Conservation (phyloP, 53 echinoderm and acorn worm species). For the Antedon mediterranea region DNA sequence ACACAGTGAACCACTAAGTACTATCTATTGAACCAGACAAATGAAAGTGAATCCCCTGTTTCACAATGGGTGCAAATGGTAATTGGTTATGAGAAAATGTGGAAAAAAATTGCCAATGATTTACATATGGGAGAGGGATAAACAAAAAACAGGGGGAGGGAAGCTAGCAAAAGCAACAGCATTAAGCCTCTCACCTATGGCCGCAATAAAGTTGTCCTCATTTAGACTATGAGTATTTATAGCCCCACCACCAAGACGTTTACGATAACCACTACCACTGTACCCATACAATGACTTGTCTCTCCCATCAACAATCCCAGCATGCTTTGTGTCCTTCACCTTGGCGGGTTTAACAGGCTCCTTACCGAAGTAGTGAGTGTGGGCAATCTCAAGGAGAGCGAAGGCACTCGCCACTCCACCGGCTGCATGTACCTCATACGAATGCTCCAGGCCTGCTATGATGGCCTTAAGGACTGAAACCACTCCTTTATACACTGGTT, state of each 20-base stretch:
- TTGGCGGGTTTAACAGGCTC: constrained; percentile 39
- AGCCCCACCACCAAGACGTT: constrained; percentile 40
- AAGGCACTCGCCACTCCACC: constrained; percentile 95
- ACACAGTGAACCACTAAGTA: too few relatives aligned
- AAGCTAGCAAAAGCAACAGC: constrained; percentile 3
- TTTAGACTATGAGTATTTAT: constrained; percentile 59
- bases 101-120: not conserved
- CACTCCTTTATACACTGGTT: constrained; percentile 83
- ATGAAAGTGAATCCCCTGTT: too few relatives aligned
- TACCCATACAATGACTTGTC: constrained; percentile 5
- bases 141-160: not conserved
- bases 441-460: constrained; percentile 71
- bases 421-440: constrained; percentile 55
- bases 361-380: constrained; percentile 99
- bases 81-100: not conserved
- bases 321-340: constrained; percentile 17
- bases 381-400: constrained; percentile 79
- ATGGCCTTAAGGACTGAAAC: constrained; percentile 80
- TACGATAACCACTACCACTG: constrained; percentile 13
- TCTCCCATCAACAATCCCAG: constrained; percentile 22
- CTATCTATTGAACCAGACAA: too few relatives aligned
- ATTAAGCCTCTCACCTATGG: constrained; percentile 62
- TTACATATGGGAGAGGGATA: not conserved
- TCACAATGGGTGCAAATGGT: too few relatives aligned
- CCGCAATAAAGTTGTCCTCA: constrained; percentile 91